These are phyloP conservation scores for Hirtodrosophila trivittata DNA, from an alignment of 2,888 invertebrate genomes.

Conservation along the genomic window DNA sequence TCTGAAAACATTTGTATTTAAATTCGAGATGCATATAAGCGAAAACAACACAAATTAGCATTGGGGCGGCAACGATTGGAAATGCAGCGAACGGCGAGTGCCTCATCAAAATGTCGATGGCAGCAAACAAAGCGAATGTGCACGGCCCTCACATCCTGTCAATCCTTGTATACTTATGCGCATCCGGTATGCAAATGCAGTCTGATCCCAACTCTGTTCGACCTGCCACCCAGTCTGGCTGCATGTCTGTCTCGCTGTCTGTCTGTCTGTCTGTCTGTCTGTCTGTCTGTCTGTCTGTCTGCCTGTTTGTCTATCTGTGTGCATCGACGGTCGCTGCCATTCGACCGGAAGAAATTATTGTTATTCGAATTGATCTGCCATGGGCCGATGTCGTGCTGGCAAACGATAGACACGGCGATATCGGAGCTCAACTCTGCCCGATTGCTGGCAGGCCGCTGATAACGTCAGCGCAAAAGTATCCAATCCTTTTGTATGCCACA, in stretches of 20 bases:
- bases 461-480: slow-evolving; percentile 68
- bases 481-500: slow-evolving; percentile 22
- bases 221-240: slow-evolving; percentile 12
- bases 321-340: slow-evolving; percentile 55
- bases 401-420: slow-evolving; percentile 44
- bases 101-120: slow-evolving; percentile 30
- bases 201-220: slow-evolving; percentile 30
- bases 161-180: slow-evolving; percentile 74
- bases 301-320: slow-evolving; percentile 38
- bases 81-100: slow-evolving; percentile 12
- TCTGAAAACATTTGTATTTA: slow-evolving; percentile 34
- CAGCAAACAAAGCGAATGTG: slow-evolving; percentile 60
- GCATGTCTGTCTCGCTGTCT: slow-evolving; percentile 18
- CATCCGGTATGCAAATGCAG: slow-evolving; percentile 71
- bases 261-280: slow-evolving; percentile 2
- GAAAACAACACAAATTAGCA: slow-evolving; percentile 47
- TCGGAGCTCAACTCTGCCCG: slow-evolving; percentile 40
- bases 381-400: slow-evolving; percentile 39
- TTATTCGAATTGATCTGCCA: slow-evolving; percentile 78
- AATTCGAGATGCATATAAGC: slow-evolving; percentile 43
- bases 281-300: background rate
- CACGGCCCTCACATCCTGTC: slow-evolving; percentile 77
- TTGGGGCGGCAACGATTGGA: slow-evolving; percentile 17
- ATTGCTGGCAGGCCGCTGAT: slow-evolving; percentile 62
- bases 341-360: slow-evolving; percentile 79